A percentile compares a stretch with the other conserved stretches of the same genome.
Evolutionary conservation across 2,888 invertebrate genomes (phyloP).

Genomic region (Cremastobaeus sp.): DNA sequence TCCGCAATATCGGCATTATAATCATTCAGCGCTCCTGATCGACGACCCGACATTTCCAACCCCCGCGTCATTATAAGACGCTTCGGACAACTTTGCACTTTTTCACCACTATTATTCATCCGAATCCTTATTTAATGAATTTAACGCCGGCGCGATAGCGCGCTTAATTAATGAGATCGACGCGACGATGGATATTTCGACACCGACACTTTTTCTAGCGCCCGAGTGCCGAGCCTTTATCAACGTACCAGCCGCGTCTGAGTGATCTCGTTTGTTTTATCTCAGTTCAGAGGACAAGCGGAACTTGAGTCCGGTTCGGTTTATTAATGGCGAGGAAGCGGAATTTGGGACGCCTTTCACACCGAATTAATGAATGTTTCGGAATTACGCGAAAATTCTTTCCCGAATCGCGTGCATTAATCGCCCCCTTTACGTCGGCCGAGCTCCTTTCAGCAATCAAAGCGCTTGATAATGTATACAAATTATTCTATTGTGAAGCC

Average conservation of each 20-base stretch:
- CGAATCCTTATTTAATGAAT: conserved; percentile 54
- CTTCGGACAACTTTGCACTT: conserved; percentile 35
- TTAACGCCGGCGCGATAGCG: conserved; percentile 25
- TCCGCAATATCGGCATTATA: conserved; percentile 35
- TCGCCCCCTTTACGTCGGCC: too few relatives aligned
- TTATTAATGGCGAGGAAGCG: too few relatives aligned
- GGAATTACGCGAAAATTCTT: too few relatives aligned
- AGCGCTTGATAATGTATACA: too few relatives aligned
- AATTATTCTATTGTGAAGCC: too few relatives aligned
- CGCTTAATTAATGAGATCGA: conserved; percentile 46
- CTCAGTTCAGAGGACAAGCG: conserved; percentile 2
- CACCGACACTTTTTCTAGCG: conserved; percentile 25
- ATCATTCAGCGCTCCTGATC: conserved; percentile 43
- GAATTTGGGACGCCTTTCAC: too few relatives aligned
- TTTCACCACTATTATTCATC: conserved; percentile 41
- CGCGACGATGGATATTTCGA: conserved; percentile 36
- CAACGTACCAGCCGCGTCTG: conserved; percentile 8
- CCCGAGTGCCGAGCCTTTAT: conserved; percentile 21
- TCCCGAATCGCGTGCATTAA: too few relatives aligned
- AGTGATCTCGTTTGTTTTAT: conserved; percentile 29
- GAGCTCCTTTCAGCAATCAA: too few relatives aligned
- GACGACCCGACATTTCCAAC: conserved; percentile 18
- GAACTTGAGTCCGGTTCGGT: too few relatives aligned
- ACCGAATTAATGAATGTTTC: too few relatives aligned
- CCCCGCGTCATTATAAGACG: conserved; percentile 43